Evolutionary conservation across 2,113 vertebrate species (phyloP), one percentile per base, ranked within the genome.

Genomic region (Myxocyprinus asiaticus): DNA sequence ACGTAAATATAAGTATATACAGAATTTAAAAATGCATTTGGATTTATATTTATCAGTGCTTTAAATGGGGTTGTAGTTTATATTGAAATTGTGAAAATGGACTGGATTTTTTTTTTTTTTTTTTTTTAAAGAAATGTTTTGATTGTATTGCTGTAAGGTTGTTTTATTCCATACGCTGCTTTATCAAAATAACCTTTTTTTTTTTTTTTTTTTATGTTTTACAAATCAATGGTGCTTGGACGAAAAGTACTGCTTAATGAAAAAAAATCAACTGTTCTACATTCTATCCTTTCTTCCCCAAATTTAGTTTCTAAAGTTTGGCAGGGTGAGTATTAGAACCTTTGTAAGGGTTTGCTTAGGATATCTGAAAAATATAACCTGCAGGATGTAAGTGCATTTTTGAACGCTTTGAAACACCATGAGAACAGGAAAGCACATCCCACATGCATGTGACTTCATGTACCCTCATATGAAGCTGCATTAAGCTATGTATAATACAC

Each of bases 31-130:
- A 88, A 82, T 75, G 80, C 79, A 77, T 86, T 70, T 88, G 86
- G 84, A 90, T 88, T 76, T 81, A 91, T 91, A 92, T 92, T 92
- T 91, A 92, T 92, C 91, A 90, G 87, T 90, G 87, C 87, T 88
- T 91, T 89, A 88, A 83, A 78, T 89, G 81, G 81, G 83, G 85
- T 81, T 86, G 84, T 89, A 90, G 84, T 82, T 90, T 91, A 85
- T 91, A 83, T 88, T 79, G 76, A 84, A 86, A 88, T 87, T 75
- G 45, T 77, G 68, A 70, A 78, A 79, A 77, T 82, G 75, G 76
- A 85, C 81, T 82, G 76, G 81, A 66, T 71, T 71, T 43, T 69
- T 76, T 83, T 67, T 15, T 79, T n/a, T n/a, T n/a, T n/a, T n/a
- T 88, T 85, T 76, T 86, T 86, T 70, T 82, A n/a, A 87, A 89